Base-by-base conservation (phyloP, 2,797 vertebrate genomes). In the Sylvilagus floridanus region DNA sequence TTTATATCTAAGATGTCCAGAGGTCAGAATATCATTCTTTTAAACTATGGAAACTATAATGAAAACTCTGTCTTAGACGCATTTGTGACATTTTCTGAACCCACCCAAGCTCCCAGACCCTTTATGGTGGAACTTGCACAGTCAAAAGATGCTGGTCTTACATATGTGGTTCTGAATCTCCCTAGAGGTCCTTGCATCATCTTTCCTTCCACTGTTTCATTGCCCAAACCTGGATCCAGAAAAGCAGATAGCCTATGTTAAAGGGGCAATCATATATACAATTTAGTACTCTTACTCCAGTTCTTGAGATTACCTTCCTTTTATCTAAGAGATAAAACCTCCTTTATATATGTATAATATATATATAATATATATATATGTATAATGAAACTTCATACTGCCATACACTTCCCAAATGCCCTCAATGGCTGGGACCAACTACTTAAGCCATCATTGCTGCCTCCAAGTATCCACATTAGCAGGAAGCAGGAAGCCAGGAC, bases 41-140 rank as follows among this genome's bases (percentile, higher is more conserved):
- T 52, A 28, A 50, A 11, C 10, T 11, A 37, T 63, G 17, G 69
- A 81, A 54, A n/a, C n/a, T 71, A 1, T 66, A 66, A 32, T n/a
- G 68, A 71, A 65, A 30, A 19, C 12, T 63, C 32, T 24, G 24
- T 22, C 62, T 68, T 3, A 37, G 28, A 37, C 5, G 37, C 37
- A 37, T 37, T 37, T 37, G 17, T 73, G 50, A 60, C 12, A 6
- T 92, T 57, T 78, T 72, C 35, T 83, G 35, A 85, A 42, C n/a
- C 4, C 13, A 42, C 7, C 8, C 2, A 24, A 69, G 17, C 47
- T 50, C 2, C 0, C 1, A 0, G 3, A 37, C 71, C 47, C 42
- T 32, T 63, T 68, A 19, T 24, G n/a, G 63, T 62, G 17, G 42
- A n/a, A 62, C 60, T 35, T 35, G 14, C 10, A 16, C 11, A 68